A percentile compares a stretch with the other conserved stretches of the same genome.
Conservation (phyloP, 2,888 invertebrate genomes). For the Acronicta aceris region DNA sequence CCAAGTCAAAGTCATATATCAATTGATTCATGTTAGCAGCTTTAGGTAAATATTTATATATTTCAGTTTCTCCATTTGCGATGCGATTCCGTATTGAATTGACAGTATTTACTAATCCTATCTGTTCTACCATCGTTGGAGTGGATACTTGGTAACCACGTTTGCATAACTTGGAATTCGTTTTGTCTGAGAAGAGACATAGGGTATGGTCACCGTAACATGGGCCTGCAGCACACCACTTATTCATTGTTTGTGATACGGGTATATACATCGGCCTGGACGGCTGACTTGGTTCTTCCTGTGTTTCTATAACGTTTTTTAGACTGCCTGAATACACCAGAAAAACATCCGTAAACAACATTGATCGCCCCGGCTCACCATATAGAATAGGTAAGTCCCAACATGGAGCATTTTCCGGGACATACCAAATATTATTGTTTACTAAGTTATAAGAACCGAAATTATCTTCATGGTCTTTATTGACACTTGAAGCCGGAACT, state of each 20-base stretch:
- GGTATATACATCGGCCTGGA: constrained; percentile 34
- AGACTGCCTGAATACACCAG: constrained; percentile 64
- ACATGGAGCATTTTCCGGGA: constrained; percentile 77
- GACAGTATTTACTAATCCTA: constrained; percentile 74
- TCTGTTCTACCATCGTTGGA: constrained; percentile 69
- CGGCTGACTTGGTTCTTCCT: constrained; percentile 17
- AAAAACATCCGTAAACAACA: constrained; percentile 67
- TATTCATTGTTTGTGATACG: constrained; percentile 61
- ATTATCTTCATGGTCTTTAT: constrained; percentile 33
- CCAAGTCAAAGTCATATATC: constrained; percentile 79
- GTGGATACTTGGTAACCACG: constrained; percentile 64
- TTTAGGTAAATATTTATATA: constrained; percentile 75
- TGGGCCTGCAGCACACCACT: constrained; percentile 79
- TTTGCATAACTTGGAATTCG: constrained; percentile 71
- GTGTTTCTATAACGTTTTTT: constrained; percentile 66
- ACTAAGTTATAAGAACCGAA: constrained; percentile 5
- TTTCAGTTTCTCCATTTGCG: constrained; percentile 68
- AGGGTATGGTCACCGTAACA: constrained; percentile 84
- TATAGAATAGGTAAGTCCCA: constrained; percentile 80
- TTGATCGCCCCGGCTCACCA: constrained; percentile 66
- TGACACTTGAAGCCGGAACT: constrained; percentile 65
- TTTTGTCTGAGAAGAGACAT: constrained; percentile 72
- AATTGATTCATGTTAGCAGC: constrained; percentile 83
- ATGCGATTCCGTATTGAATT: constrained; percentile 83
- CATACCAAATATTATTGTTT: constrained; percentile 70